A percentile compares a stretch with the other conserved stretches of the same genome.
These are phyloP conservation scores for Andrena cerasifolii DNA, from an alignment of 1,140 invertebrate genomes.

Conservation along the genomic window DNA sequence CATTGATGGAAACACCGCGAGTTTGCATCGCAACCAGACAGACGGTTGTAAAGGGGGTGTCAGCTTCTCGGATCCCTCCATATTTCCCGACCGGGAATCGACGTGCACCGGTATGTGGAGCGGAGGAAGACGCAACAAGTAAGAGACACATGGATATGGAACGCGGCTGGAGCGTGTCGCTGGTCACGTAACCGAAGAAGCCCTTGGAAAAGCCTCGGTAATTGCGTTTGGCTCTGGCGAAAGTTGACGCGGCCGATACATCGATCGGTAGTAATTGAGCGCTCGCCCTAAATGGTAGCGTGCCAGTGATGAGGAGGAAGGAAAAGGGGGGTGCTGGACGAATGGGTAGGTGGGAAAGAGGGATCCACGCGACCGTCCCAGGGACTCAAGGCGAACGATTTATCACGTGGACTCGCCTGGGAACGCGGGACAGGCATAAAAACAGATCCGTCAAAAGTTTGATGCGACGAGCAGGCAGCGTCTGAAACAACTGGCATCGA, in stretches of 20 bases:
- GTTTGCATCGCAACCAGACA: too few relatives aligned
- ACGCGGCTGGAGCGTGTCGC: constrained; percentile 1
- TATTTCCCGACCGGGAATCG: constrained; percentile 3
- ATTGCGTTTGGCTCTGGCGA: constrained; percentile 5
- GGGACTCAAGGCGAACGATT: constrained; percentile 43
- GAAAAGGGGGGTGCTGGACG: neutral
- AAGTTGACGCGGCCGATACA: constrained; percentile 9
- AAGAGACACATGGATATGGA: constrained; percentile 19
- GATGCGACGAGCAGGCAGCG: constrained; percentile 42
- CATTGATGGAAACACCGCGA: neutral
- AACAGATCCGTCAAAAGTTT: constrained; percentile 67
- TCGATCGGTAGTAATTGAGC: neutral
- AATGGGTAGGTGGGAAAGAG: neutral
- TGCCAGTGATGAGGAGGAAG: neutral
- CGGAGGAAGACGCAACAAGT: constrained; percentile 33
- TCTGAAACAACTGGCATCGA: constrained; percentile 15
- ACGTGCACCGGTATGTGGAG: neutral
- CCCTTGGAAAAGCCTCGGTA: neutral
- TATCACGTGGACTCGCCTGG: constrained; percentile 39
- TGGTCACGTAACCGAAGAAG: constrained; percentile 20
- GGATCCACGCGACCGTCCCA: neutral
- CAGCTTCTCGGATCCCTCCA: neutral
- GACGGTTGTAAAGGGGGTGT: too few relatives aligned
- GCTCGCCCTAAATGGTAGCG: neutral
- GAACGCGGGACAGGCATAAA: constrained; percentile 57